Evolutionary conservation across 2,797 vertebrate genomes (phyloP).

Genomic region (Nyctibius grandis): DNA sequence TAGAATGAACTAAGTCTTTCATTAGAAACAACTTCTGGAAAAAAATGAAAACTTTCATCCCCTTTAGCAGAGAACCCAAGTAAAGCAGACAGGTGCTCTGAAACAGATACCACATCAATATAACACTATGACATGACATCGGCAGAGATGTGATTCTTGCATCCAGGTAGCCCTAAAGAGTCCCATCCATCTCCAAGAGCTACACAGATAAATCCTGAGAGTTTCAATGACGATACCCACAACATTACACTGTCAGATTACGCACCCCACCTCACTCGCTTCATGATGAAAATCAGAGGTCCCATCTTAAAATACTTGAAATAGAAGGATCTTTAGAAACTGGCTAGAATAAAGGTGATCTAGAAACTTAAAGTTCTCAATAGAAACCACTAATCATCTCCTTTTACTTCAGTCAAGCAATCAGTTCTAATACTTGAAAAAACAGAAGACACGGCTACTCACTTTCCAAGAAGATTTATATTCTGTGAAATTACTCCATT

Average conservation of each 20-base stretch:
- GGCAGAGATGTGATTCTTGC: not conserved
- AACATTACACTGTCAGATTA: not conserved
- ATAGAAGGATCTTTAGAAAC: not conserved
- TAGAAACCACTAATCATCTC: not conserved
- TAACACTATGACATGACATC: not conserved
- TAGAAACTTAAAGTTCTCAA: not conserved
- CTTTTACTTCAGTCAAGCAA: not conserved
- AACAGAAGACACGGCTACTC: slow-evolving; percentile 59
- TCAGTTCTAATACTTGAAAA: not conserved
- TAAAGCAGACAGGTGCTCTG: not conserved
- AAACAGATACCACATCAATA: not conserved
- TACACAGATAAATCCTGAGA: not conserved
- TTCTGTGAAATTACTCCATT: slow-evolving; percentile 89
- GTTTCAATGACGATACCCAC: not conserved
- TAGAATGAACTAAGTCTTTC: not conserved
- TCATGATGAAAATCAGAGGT: not conserved
- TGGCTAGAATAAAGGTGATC: not conserved
- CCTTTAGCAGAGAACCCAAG: not conserved
- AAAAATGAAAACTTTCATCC: not conserved
- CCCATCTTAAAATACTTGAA: not conserved
- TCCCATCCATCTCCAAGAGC: not conserved
- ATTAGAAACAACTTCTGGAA: not conserved
- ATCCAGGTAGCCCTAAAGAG: not conserved
- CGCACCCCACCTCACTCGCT: not conserved
- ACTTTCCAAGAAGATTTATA: slow-evolving; percentile 96